Conservation (phyloP, 2,113 vertebrate species). For the Mustelus asterias region DNA sequence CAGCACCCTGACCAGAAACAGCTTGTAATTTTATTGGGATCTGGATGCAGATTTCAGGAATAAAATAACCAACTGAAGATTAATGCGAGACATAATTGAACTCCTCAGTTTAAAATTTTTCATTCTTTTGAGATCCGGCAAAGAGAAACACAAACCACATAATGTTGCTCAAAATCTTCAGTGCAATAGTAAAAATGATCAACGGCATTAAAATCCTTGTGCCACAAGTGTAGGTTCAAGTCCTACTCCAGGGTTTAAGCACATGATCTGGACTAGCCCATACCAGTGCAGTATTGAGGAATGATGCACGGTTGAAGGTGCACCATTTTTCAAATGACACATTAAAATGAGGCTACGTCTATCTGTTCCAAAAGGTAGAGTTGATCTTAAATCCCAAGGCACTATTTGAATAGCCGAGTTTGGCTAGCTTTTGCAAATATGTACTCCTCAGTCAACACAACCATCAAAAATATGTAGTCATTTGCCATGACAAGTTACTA, state of each 20-base stretch:
- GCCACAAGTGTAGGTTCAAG: background rate
- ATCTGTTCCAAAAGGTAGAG: background rate
- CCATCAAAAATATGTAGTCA: background rate
- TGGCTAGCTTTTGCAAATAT: background rate
- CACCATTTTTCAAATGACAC: background rate
- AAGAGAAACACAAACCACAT: background rate
- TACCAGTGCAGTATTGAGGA: background rate
- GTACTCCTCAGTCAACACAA: background rate
- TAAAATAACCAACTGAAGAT: background rate
- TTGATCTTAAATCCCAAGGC: background rate
- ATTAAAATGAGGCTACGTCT: background rate
- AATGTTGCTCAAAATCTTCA: background rate
- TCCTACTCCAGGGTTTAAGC: background rate
- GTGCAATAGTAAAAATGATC: background rate
- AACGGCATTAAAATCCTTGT: background rate
- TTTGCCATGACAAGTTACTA: background rate
- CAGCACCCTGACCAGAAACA: slow-evolving; percentile 67
- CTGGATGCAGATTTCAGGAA: background rate
- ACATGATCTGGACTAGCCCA: background rate
- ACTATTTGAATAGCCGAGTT: background rate
- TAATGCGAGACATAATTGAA: background rate
- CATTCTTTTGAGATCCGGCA: background rate
- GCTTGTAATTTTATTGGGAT: slow-evolving; percentile 31
- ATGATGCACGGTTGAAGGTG: background rate
- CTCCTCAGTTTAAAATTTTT: background rate